Base-by-base conservation (phyloP, 2,113 vertebrate species). In the Pimephales promelas region DNA sequence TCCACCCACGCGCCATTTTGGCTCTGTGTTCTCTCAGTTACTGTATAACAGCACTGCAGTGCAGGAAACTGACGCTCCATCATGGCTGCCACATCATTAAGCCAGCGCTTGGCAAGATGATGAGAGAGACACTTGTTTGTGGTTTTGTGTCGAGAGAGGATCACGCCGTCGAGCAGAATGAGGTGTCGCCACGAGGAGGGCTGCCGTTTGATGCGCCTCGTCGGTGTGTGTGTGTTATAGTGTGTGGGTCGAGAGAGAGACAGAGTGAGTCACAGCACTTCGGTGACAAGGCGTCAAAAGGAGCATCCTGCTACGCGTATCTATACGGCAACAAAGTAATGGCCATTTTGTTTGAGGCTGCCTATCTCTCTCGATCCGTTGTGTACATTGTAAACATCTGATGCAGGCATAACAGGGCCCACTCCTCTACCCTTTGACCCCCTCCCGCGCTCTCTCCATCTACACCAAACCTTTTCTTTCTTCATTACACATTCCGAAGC, bases 401-500 rank as follows among this genome's bases (percentile, higher is more conserved):
- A 84, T 84, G 54, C 43, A 71, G 62, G 8, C 57, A 76, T 68
- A 84, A 76, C 36, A 77, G 43, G 52, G 40, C 61, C 45, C 26
- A 36, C 24, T 74, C 57, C 43, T 64, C 2, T 66, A 70, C 74
- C 45, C 71, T 62, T 68, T 76, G 76, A 84, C 81, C 77, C 74
- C 68, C 82, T 83, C 81, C 78, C 61, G 89, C 71, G 86, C 71
- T 83, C 75, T 34, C 80, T 71, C 71, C 54, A 72, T 66, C 47
- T 75, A 54, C 13, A 9, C 36, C 80, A 52, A 78, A 74, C 62
- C 77, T 75, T 83, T 80, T 72, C 79, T 87, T 49, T 4, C 40
- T 89, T 94, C 93, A 95, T 96, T 95, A 94, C 92, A 92, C 92
- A 96, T 97, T 95, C 95, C 89, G 88, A 90, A 92, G 93, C 90